Evolutionary conservation across 2,888 invertebrate species (phyloP), one percentile per base, ranked within the genome.

Genomic region (Hypolimnas misippus): DNA sequence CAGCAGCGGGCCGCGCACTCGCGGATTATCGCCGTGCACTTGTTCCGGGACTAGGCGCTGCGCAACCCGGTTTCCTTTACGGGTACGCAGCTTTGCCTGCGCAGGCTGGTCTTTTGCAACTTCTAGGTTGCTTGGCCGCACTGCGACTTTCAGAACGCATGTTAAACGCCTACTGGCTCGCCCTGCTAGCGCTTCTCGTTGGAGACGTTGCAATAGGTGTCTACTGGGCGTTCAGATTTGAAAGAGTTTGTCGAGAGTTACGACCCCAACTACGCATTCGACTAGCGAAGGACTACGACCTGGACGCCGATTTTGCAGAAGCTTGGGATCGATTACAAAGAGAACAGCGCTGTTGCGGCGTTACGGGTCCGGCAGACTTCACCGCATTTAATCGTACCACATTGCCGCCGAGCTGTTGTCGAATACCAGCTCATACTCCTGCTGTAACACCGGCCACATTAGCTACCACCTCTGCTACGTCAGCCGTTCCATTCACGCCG

Each of bases 141-240:
- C 87, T 96, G 68, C 93, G 96, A 60, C 94, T 97, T 65, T 96
- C 95, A 77, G 96, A 96, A 79, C 94, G 95, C 66, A 93, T 97
- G 75, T 93, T 97, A 63, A 96, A 96, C 92, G 95, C 95, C 67
- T 97, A 97, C 84, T 97, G 97, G 97, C 89, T 96, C 63, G 93
- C 97, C 31, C 89, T 97, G 70, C 92, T 97, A 44, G 95, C 95
- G 25, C 92, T 97, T 55, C 93, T 97, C 58, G 95, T 96, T 76
- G 97, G 97, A 63, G 97, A 97, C 93, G 95, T 95, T 14, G 94
- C 97, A 55, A 94, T 97, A 69, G 97, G 97, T 51, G 94, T 97
- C 62, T 96, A 96, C 76, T 97, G 97, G 97, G 95, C 97, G 68
- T 96, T 96, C 84, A 93, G 95, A 40, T 96, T 96, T 82, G 95